A percentile compares a stretch with the other conserved stretches of the same genome.
Evolutionary conservation across 2,888 invertebrate species (phyloP).

Genomic region (Hirtodrosophila duncani): DNA sequence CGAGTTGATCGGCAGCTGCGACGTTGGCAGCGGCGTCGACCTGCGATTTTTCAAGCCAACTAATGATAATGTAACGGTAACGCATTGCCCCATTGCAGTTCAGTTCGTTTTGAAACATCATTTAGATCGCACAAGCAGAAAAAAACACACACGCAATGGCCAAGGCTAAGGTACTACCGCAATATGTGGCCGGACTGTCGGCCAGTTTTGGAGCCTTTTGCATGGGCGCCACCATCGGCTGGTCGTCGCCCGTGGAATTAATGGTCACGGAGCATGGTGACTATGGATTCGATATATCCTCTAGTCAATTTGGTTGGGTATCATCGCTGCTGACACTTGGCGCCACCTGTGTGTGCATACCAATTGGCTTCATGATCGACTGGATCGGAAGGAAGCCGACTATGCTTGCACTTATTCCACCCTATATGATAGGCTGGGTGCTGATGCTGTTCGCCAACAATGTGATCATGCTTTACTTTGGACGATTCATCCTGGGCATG

Average conservation of each 20-base stretch:
- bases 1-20: conserved; percentile 2
- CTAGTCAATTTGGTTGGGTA: conserved; percentile 83
- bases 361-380: conserved; percentile 84
- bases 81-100: conserved; percentile 30
- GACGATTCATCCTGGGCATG: conserved; percentile 66
- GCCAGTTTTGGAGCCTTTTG: conserved; percentile 64
- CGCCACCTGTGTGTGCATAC: conserved; percentile 84
- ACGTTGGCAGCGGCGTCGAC: conserved; percentile 11
- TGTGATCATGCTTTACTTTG: conserved; percentile 62
- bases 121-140: no score
- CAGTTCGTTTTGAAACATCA: conserved; percentile 30
- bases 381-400: conserved; percentile 84
- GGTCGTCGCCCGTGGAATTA: conserved; percentile 57
- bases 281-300: conserved; percentile 79
- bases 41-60: conserved; percentile 36
- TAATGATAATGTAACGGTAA: conserved; percentile 9
- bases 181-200: conserved; percentile 58
- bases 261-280: conserved; percentile 24
- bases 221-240: conserved; percentile 58
- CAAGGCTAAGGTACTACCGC: conserved; percentile 49
- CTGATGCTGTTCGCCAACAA: conserved; percentile 85
- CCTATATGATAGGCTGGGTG: conserved; percentile 86
- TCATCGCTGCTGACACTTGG: conserved; percentile 84
- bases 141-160: conserved; percentile 32
- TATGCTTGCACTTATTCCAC: conserved; percentile 78